These are phyloP conservation scores for Chaunax sp. DNA, from an alignment of 2,797 vertebrate genomes.

Conservation along the genomic window DNA sequence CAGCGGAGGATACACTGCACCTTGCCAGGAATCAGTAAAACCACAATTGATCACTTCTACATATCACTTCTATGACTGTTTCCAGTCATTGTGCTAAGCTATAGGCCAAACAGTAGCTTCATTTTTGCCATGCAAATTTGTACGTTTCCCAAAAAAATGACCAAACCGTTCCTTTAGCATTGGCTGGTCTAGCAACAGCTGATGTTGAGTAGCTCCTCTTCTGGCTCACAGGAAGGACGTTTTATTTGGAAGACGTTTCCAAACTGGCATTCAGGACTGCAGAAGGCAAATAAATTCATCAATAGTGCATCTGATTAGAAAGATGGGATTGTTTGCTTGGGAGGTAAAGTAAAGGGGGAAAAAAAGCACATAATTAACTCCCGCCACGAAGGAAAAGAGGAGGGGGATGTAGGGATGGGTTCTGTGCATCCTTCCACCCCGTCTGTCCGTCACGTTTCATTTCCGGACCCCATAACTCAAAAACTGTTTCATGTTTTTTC, in stretches of 20 bases:
- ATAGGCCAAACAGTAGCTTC: background rate
- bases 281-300: conserved; percentile 1
- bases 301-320: background rate
- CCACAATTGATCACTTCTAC: too few species aligned
- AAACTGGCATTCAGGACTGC: background rate
- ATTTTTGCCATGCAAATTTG: background rate
- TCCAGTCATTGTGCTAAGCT: background rate
- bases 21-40: too few species aligned
- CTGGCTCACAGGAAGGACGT: background rate
- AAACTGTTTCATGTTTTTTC: too few species aligned
- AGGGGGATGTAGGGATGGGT: too few species aligned
- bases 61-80: too few species aligned
- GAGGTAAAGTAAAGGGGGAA: too few species aligned
- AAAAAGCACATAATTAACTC: too few species aligned
- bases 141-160: background rate
- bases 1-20: too few species aligned
- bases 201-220: background rate
- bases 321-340: background rate
- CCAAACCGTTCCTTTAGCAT: background rate
- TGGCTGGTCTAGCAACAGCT: background rate
- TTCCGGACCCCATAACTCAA: too few species aligned
- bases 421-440: too few species aligned
- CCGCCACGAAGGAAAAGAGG: too few species aligned
- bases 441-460: too few species aligned
- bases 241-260: conserved; percentile 4